Base-by-base conservation (phyloP, 2,888 invertebrate species). In the Blera fallax region DNA sequence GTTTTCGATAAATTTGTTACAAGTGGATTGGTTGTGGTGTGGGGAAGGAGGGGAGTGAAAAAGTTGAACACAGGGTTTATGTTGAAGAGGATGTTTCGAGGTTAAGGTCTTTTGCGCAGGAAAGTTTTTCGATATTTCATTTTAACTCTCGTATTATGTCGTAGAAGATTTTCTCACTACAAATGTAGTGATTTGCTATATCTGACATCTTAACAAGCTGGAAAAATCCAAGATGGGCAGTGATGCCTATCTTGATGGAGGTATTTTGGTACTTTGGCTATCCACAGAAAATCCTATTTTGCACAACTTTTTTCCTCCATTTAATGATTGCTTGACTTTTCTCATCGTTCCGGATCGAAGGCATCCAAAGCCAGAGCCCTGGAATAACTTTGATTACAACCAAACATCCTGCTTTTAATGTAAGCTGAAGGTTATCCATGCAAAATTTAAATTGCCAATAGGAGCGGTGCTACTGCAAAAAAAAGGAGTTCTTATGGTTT, bases 1-100 rank as follows among this genome's bases (percentile, higher is more conserved):
- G 72, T 78, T 78, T 69, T 43, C 48, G 67, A 78, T 78, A 83
- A 83, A 78, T 83, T 78, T 62, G 67, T 62, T 67, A 73, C 54
- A 62, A 83, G 60, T 78, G 73, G 45, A 29, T 64, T 48, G 64
- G 8, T n/a, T n/a, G n/a, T n/a, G n/a, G n/a, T n/a, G n/a, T n/a
- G 24, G 50, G 18, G 7, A 8, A 1, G 37, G 14, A 16, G 1
- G 40, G 21, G 21, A 27, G 10, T 32, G 14, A 11, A 11, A 62
- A 74, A 34, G 34, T 45, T 29, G 27, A 60, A 58, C 70, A 43
- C 48, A 34, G 48, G 58, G 29, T 48, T 40, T 64, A 37, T 52
- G 60, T 37, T 81, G 74, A 74, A 56, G 56, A 64, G 70, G 76
- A 70, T 65, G 48, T 64, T 27, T 60, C 24, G 58, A 65, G 64